phyloP scores from a whole-genome alignment of 2,888 invertebrate genomes.

The Diloba caeruleocephala region DNA sequence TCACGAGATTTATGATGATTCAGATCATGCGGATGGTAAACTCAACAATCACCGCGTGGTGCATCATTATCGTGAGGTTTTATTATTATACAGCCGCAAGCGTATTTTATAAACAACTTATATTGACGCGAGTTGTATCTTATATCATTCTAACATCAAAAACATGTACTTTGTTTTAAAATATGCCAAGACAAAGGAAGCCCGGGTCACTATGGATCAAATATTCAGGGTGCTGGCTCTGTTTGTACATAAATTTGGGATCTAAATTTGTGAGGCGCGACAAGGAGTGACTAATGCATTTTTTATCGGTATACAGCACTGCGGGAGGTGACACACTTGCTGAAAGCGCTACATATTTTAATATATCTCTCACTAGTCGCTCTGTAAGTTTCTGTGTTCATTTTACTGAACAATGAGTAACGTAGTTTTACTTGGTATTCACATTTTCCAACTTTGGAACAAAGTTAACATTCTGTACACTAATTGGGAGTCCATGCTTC shows the following conservation, averaged over 20 bases:
- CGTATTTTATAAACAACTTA: too few species aligned
- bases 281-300: slow-evolving; percentile 40
- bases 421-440: not conserved
- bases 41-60: too few species aligned
- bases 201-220: slow-evolving; percentile 31
- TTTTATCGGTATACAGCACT: slow-evolving; percentile 37
- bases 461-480: too few species aligned
- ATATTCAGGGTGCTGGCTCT: slow-evolving; percentile 40
- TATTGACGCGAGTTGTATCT: too few species aligned
- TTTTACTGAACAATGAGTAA: too few species aligned
- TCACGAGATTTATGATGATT: too few species aligned
- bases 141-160: not conserved
- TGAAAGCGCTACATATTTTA: slow-evolving; percentile 31
- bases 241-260: slow-evolving; percentile 48
- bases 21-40: too few species aligned
- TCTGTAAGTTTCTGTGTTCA: slow-evolving; percentile 7
- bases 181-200: slow-evolving; percentile 49
- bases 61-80: too few species aligned
- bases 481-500: too few species aligned
- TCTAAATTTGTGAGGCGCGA: slow-evolving; percentile 51
- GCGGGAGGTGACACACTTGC: slow-evolving; percentile 8
- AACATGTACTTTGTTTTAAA: slow-evolving; percentile 43
- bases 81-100: too few species aligned
- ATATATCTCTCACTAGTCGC: slow-evolving; percentile 19
- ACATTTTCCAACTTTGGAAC: too few species aligned